Evolutionary conservation across 1,140 invertebrate genomes (phyloP).

Genomic region (Lanistes nyassanus): DNA sequence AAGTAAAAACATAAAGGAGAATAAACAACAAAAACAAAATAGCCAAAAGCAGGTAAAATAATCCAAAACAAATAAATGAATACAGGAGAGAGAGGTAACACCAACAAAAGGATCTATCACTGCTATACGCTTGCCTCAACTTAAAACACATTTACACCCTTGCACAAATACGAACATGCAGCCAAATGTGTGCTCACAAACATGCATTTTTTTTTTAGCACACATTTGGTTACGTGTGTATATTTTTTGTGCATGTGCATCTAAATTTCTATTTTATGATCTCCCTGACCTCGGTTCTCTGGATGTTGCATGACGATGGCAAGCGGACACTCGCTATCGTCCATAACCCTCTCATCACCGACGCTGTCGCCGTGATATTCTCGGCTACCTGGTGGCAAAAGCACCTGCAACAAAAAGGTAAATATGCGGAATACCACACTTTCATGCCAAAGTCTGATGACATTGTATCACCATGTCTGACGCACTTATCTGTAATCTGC

Average conservation of each 20-base stretch:
- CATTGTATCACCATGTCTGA: no score
- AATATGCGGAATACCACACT: neutral
- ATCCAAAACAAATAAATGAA: neutral
- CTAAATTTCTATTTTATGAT: neutral
- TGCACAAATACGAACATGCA: constrained; percentile 3
- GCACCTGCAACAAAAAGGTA: constrained; percentile 51
- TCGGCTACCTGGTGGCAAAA: constrained; percentile 63
- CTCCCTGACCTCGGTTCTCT: constrained; percentile 73
- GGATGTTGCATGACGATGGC: constrained; percentile 76
- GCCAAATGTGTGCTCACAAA: constrained; percentile 1
- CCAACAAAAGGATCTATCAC: no score
- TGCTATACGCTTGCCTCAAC: no score
- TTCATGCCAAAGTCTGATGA: no score
- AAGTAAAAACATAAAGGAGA: neutral
- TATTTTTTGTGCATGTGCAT: no score
- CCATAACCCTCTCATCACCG: constrained; percentile 86
- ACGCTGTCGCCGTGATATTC: constrained; percentile 68
- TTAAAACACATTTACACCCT: no score
- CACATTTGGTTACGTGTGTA: neutral
- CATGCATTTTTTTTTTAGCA: neutral
- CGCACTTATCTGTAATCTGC: no score
- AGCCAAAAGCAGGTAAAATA: neutral
- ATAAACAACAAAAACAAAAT: neutral
- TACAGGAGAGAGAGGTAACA: neutral
- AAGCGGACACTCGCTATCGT: constrained; percentile 96